These are phyloP conservation scores for Ceuthmochares aereus DNA, from an alignment of 2,113 vertebrate genomes.

Conservation along the genomic window DNA sequence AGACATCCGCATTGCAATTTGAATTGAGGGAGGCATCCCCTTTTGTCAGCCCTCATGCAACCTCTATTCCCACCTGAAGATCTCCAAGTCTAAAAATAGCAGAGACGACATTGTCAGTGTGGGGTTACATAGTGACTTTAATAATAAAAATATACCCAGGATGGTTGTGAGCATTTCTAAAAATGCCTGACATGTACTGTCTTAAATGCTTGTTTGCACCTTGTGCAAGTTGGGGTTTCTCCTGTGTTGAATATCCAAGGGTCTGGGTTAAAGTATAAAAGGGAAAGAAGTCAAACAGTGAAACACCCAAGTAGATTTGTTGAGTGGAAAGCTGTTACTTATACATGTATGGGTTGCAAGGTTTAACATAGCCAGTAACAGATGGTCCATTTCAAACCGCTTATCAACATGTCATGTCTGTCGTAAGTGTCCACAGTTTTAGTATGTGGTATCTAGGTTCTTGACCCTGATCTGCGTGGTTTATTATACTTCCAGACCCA, in stretches of 20 bases:
- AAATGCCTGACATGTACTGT: neutral
- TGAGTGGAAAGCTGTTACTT: neutral
- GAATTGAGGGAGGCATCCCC: neutral
- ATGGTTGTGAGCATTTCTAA: neutral
- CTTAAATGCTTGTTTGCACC: neutral
- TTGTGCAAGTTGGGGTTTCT: neutral
- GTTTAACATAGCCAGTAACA: neutral
- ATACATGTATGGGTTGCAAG: neutral
- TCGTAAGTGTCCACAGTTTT: neutral
- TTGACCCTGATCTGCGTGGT: neutral
- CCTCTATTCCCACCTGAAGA: neutral
- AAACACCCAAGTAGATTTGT: neutral
- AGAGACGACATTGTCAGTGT: neutral
- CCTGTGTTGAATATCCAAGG: neutral
- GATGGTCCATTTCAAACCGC: neutral
- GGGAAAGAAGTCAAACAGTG: neutral
- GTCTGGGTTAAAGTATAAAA: neutral
- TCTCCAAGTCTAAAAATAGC: neutral
- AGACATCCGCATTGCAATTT: neutral
- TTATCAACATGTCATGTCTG: neutral
- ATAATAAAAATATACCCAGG: neutral
- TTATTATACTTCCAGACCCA: neutral
- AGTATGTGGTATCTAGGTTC: neutral
- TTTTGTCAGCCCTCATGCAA: neutral
- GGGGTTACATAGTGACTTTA: neutral